Conservation (phyloP, 2,797 vertebrate genomes). For the Naso thynnoides region DNA sequence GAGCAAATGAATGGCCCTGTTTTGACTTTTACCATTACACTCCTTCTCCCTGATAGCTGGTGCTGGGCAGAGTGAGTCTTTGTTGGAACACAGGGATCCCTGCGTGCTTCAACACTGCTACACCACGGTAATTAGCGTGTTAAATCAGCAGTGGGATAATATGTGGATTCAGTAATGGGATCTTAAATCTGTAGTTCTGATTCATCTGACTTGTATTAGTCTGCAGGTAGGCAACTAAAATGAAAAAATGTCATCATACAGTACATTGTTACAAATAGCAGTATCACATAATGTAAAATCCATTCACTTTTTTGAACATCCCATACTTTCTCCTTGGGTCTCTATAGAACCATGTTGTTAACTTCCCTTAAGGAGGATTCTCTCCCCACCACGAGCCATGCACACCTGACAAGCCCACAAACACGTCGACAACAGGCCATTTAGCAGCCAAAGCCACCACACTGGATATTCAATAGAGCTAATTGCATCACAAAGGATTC, state of each 20-base stretch:
- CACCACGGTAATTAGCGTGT: conserved; percentile 79
- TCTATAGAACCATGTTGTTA: conserved; percentile 27
- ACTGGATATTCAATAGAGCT: conserved; percentile 57
- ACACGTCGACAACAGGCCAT: conserved; percentile 64
- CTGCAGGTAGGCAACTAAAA: conserved; percentile 21
- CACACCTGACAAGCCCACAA: conserved; percentile 59
- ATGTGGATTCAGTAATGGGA: conserved; percentile 66
- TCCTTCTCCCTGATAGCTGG: conserved; percentile 83
- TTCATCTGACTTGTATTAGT: conserved; percentile 37
- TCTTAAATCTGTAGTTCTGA: conserved; percentile 58
- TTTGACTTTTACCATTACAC: conserved; percentile 91
- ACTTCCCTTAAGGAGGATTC: conserved; percentile 17
- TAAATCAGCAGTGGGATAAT: conserved; percentile 78
- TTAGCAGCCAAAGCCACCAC: conserved; percentile 53
- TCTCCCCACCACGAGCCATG: conserved; percentile 5
- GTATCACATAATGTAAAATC: background rate
- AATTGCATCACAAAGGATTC: conserved; percentile 59
- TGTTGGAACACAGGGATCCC: conserved; percentile 80
- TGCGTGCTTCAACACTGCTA: conserved; percentile 80
- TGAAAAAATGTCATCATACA: conserved; percentile 21
- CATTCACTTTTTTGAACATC: background rate
- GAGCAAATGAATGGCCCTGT: conserved; percentile 94
- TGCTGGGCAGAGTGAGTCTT: conserved; percentile 80
- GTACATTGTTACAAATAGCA: conserved; percentile 13
- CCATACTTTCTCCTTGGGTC: background rate